Evolutionary conservation across 1,140 invertebrate species (phyloP).

Genomic region (Drosophila varians): DNA sequence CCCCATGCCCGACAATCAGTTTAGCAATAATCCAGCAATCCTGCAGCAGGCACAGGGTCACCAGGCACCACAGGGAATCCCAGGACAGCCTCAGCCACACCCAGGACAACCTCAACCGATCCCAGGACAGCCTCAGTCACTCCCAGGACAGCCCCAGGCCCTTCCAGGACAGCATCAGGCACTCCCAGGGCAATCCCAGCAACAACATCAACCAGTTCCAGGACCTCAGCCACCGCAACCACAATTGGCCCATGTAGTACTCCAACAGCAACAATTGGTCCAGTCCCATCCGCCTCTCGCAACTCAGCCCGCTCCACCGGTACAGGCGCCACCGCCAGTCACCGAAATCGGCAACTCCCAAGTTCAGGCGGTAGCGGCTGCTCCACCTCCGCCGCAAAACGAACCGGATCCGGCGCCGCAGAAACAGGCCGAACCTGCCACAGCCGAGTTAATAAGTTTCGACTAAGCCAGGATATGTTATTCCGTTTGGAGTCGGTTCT

Average conservation of each 20-base stretch:
- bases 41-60: conserved; percentile 13
- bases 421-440: conserved; percentile 84
- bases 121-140: conserved; percentile 22
- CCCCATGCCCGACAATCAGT: conserved; percentile 31
- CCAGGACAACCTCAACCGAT: no score
- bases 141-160: conserved; percentile 32
- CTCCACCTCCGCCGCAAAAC: conserved; percentile 83
- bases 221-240: conserved; percentile 56
- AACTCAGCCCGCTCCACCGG: conserved; percentile 62
- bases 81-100: conserved; percentile 20
- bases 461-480: conserved; percentile 84
- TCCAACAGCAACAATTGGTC: conserved; percentile 77
- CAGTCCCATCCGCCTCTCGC: conserved; percentile 65
- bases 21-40: conserved; percentile 22
- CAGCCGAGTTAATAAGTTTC: conserved; percentile 89
- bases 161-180: conserved; percentile 12
- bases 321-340: conserved; percentile 63
- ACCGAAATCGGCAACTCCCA: conserved; percentile 49
- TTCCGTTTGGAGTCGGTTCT: conserved; percentile 8
- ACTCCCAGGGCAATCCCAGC: conserved; percentile 43
- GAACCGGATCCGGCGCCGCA: conserved; percentile 67
- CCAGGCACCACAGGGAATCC: conserved; percentile 36
- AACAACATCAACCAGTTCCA: conserved; percentile 1
- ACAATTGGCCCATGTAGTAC: conserved; percentile 82
- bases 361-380: conserved; percentile 63